Conservation (phyloP, 2,797 vertebrate genomes). For the Squalus acanthias region DNA sequence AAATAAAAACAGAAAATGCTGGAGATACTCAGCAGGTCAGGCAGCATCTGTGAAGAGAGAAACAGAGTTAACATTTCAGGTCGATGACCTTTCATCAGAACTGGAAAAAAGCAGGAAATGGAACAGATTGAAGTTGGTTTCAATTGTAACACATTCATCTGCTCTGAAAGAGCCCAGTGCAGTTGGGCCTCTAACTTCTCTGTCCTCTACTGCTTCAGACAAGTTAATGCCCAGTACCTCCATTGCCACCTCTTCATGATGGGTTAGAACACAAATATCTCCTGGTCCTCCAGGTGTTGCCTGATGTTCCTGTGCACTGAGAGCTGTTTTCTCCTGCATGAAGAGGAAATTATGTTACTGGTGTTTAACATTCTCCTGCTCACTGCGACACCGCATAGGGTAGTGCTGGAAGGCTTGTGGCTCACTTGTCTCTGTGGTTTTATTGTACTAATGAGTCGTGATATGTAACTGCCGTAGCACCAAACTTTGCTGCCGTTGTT, state of each 20-base stretch:
- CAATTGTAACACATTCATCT: neutral
- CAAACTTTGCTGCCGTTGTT: neutral
- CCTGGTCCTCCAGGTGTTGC: neutral
- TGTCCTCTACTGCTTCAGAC: neutral
- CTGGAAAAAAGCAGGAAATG: too few species aligned
- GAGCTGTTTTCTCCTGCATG: neutral
- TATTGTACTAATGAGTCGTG: neutral
- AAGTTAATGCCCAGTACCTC: neutral
- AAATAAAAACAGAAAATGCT: too few species aligned
- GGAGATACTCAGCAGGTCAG: too few species aligned
- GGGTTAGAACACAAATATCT: neutral
- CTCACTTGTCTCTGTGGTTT: neutral
- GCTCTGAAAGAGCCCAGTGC: neutral
- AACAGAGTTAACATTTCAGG: too few species aligned
- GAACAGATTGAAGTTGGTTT: neutral
- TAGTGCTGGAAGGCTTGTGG: neutral
- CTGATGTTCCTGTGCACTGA: neutral
- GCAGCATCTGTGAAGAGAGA: too few species aligned
- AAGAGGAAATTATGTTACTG: neutral
- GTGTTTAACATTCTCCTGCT: neutral
- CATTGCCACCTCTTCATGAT: neutral
- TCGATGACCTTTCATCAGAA: too few species aligned
- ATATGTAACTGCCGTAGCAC: neutral
- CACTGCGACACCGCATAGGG: neutral
- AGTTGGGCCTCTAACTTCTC: neutral